Percentiles rank a stretch among this genome's conserved stretches.
phyloP scores from a whole-genome alignment of 2,113 vertebrate genomes.

The Leuciscus idus region DNA sequence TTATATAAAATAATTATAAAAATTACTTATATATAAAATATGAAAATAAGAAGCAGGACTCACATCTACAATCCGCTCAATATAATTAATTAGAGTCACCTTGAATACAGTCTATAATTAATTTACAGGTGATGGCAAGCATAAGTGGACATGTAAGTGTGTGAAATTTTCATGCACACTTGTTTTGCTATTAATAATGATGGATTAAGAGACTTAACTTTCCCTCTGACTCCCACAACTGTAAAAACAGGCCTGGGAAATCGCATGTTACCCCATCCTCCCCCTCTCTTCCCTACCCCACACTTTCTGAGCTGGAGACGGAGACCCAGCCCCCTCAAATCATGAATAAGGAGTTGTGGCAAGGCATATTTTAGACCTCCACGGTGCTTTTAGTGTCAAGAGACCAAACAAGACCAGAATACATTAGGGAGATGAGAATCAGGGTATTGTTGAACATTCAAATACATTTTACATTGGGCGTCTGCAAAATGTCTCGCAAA shows the following conservation, averaged over 20 bases:
- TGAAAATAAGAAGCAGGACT: background rate
- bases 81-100: background rate
- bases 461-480: constrained; percentile 4
- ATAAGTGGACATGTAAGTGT: constrained; percentile 62
- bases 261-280: constrained; percentile 52
- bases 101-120: background rate
- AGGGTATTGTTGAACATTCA: constrained; percentile 31
- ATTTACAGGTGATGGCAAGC: constrained; percentile 18
- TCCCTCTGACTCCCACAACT: constrained; percentile 73
- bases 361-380: constrained; percentile 69
- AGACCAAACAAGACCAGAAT: constrained; percentile 51
- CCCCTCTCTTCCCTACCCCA: constrained; percentile 38
- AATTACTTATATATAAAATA: background rate
- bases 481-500: constrained; percentile 5
- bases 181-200: constrained; percentile 73
- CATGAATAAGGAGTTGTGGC: constrained; percentile 69
- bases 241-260: constrained; percentile 73
- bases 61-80: background rate
- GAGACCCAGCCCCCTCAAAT: constrained; percentile 51
- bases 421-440: constrained; percentile 46
- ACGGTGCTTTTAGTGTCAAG: constrained; percentile 42
- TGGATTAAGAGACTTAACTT: constrained; percentile 78
- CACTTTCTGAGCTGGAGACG: background rate
- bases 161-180: constrained; percentile 64
- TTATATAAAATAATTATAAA: background rate